Evolutionary conservation across 2,797 vertebrate species (phyloP).

Genomic region (Petrocephalus schoutedeni): DNA sequence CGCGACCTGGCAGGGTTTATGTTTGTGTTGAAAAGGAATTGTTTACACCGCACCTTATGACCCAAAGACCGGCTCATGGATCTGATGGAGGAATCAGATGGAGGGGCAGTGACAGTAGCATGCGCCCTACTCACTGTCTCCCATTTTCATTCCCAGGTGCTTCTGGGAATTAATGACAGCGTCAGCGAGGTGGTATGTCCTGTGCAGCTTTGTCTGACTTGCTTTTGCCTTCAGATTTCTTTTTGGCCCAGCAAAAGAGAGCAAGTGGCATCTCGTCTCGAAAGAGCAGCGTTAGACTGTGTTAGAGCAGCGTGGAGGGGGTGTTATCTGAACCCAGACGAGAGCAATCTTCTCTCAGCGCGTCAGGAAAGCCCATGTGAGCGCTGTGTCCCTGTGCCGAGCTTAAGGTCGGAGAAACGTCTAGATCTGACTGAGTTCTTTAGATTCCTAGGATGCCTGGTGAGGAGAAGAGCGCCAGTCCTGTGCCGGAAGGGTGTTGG

Average conservation of each 20-base stretch:
- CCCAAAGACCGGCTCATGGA: background rate
- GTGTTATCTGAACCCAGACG: background rate
- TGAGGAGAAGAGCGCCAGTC: background rate
- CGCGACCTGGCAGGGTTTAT: too few relatives aligned
- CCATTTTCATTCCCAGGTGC: background rate
- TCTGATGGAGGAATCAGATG: background rate
- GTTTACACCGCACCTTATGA: background rate
- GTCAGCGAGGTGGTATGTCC: constrained; percentile 44
- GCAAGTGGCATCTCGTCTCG: constrained; percentile 31
- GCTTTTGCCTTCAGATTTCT: constrained; percentile 22
- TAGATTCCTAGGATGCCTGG: background rate
- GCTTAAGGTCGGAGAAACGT: background rate
- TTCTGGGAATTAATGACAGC: constrained; percentile 13
- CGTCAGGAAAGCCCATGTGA: background rate
- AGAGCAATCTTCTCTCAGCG: background rate
- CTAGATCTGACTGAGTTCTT: background rate
- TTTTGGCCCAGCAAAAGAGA: background rate
- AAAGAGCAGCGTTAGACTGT: constrained; percentile 26
- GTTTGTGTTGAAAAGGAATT: too few relatives aligned
- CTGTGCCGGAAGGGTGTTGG: constrained; percentile 24
- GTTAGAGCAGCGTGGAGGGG: background rate
- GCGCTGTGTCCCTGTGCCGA: background rate
- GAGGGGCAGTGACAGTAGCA: background rate
- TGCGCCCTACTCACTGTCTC: background rate
- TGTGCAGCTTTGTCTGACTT: constrained; percentile 19